Evolutionary conservation across 2,888 invertebrate species (phyloP).

Genomic region (Acanthosoma haemorrhoidale): DNA sequence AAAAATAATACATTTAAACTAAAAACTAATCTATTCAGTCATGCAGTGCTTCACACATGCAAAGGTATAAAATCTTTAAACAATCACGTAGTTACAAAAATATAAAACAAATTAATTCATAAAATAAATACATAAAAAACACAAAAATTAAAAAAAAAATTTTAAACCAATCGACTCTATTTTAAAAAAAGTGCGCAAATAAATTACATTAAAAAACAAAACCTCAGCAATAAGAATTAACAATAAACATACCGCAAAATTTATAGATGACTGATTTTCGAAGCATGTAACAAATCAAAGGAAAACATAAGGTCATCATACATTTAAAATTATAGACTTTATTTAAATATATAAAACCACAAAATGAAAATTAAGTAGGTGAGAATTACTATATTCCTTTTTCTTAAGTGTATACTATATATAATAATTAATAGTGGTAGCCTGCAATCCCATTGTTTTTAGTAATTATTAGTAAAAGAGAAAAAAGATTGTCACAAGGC

Average conservation of each 20-base stretch:
- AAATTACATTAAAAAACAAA: neutral
- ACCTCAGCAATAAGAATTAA: neutral
- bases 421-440: too few species aligned
- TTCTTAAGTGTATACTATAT: too few species aligned
- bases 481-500: too few species aligned
- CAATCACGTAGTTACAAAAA: neutral
- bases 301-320: conserved; percentile 33
- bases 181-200: neutral
- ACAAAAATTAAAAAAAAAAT: neutral
- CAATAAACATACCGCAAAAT: conserved; percentile 50
- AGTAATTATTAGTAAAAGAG: too few species aligned
- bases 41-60: conserved; percentile 1
- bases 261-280: conserved; percentile 45
- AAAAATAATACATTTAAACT: neutral
- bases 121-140: neutral
- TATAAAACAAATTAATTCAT: neutral
- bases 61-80: neutral
- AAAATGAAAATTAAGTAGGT: neutral
- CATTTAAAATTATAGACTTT: conserved; percentile 16
- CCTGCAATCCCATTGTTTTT: too few species aligned
- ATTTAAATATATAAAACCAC: neutral
- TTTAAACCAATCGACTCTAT: neutral
- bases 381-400: neutral
- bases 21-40: neutral
- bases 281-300: conserved; percentile 48